Percentiles rank a stretch among this genome's conserved stretches.
These are phyloP conservation scores for Pachyramphus minor DNA, from an alignment of 2,113 vertebrate species.

Conservation along the genomic window DNA sequence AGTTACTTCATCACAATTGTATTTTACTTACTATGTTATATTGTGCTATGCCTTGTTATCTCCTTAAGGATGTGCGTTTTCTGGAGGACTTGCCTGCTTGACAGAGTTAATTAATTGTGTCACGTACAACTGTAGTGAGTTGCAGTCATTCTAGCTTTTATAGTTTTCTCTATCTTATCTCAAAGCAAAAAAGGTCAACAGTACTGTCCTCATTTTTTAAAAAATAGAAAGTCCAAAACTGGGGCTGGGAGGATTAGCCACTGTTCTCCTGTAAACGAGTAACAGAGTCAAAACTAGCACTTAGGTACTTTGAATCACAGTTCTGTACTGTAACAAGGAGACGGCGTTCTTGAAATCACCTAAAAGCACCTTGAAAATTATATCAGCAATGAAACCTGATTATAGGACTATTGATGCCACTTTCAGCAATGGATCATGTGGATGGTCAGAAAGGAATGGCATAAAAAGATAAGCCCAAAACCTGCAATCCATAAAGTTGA, in stretches of 20 bases:
- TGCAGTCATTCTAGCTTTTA: background rate
- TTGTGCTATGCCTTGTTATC: background rate
- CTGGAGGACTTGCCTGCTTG: background rate
- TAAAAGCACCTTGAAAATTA: background rate
- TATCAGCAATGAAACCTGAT: background rate
- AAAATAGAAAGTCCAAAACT: background rate
- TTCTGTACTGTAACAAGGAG: background rate
- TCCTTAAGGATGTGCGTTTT: background rate
- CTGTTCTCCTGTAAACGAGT: background rate
- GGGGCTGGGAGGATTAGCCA: background rate
- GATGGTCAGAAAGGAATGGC: background rate
- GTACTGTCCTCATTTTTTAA: background rate
- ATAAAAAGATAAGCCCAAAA: background rate
- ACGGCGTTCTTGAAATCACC: background rate
- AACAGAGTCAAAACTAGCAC: background rate
- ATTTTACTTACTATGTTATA: background rate
- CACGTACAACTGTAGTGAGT: background rate
- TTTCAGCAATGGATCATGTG: background rate
- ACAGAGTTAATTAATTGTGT: background rate
- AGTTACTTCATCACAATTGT: background rate
- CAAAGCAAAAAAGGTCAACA: background rate
- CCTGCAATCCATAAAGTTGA: background rate
- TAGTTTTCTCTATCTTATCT: background rate
- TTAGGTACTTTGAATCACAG: background rate
- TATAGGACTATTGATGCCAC: background rate